These are phyloP conservation scores for Eustalomyia histrio DNA, from an alignment of 2,888 invertebrate genomes.

Conservation along the genomic window DNA sequence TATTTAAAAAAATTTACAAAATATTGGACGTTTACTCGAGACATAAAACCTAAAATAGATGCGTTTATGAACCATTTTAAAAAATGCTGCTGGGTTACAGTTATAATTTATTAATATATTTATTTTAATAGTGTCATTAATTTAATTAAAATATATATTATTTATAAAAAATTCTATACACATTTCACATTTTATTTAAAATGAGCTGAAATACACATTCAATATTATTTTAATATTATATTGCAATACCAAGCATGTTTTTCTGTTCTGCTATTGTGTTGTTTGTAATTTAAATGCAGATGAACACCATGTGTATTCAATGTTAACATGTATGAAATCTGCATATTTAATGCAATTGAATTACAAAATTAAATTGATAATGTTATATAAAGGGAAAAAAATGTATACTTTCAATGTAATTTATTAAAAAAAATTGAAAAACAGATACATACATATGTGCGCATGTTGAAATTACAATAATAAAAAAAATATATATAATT, in stretches of 20 bases:
- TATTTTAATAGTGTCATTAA: not conserved
- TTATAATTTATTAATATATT: not conserved
- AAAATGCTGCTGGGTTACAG: no score
- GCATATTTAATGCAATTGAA: constrained; percentile 58
- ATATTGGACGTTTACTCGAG: no score
- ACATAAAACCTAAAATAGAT: no score
- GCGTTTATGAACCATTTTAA: no score
- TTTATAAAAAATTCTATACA: not conserved
- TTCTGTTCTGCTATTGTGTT: not conserved
- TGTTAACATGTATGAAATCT: constrained; percentile 47
- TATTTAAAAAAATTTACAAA: no score
- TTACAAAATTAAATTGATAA: constrained; percentile 32
- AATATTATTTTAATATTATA: not conserved
- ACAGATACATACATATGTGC: constrained; percentile 12
- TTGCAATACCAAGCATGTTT: not conserved
- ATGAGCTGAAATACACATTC: not conserved
- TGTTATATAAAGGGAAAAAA: not conserved
- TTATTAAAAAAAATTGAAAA: not conserved
- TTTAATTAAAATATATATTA: not conserved
- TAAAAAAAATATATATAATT: not conserved
- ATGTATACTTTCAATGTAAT: not conserved
- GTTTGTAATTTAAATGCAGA: constrained; percentile 44
- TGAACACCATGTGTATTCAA: constrained; percentile 29
- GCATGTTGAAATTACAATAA: not conserved
- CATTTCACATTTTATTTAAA: not conserved